Percentiles rank a stretch among this genome's conserved stretches.
Evolutionary conservation across 2,797 vertebrate species (phyloP).

Genomic region (Fringilla coelebs): DNA sequence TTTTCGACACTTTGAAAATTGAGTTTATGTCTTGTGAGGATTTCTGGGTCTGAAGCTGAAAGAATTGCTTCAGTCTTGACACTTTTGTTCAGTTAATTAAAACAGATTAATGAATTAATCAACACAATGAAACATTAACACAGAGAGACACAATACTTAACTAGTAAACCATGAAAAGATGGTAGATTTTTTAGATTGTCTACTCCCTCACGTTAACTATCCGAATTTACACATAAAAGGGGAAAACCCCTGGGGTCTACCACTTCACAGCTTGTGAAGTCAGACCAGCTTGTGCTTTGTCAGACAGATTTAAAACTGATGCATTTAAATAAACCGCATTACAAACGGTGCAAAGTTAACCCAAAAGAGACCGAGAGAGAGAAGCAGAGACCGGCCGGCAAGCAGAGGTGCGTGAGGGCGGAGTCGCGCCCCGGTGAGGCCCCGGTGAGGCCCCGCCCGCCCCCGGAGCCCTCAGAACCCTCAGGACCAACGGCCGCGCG

Average conservation of each 20-base stretch:
- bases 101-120: neutral
- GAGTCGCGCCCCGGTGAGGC: too few relatives aligned
- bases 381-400: accelerated
- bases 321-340: neutral
- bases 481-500: neutral
- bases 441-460: accelerated
- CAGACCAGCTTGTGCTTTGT: neutral
- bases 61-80: neutral
- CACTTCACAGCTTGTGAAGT: too few relatives aligned
- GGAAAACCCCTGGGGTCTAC: neutral
- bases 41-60: neutral
- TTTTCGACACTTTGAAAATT: neutral
- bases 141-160: neutral
- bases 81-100: neutral
- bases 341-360: accelerated
- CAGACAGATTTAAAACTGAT: accelerated
- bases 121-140: neutral
- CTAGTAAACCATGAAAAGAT: neutral
- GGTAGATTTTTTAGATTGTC: neutral
- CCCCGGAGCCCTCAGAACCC: neutral
- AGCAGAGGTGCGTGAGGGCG: accelerated
- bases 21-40: neutral
- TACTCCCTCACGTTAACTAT: neutral
- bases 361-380: accelerated
- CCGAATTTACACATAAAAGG: neutral